Evolutionary conservation across 2,113 vertebrate species (phyloP).

Genomic region (Catagonus wagneri): DNA sequence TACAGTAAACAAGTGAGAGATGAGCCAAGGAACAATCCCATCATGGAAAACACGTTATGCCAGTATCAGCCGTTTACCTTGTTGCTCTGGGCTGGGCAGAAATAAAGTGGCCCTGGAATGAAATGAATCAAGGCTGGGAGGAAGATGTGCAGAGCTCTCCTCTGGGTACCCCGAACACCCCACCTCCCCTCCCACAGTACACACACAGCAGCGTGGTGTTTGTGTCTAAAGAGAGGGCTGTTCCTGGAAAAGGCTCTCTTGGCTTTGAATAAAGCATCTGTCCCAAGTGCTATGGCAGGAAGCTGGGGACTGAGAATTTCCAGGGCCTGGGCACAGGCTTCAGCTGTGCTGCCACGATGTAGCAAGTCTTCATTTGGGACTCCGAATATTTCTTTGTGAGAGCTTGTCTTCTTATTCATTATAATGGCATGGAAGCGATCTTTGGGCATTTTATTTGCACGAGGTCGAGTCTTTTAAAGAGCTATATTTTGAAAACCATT

Average conservation of each 20-base stretch:
- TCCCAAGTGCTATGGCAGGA: not conserved
- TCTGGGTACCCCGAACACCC: fast-evolving
- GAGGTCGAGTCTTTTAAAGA: conserved; percentile 29
- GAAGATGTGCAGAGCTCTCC: not conserved
- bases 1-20: not conserved
- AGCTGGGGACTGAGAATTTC: not conserved
- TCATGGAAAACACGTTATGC: not conserved
- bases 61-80: not conserved
- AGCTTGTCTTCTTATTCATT: conserved; percentile 29
- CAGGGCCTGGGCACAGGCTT: not conserved
- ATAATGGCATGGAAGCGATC: not conserved
- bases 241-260: not conserved
- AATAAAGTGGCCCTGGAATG: not conserved
- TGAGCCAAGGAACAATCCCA: not conserved
- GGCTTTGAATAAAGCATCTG: not conserved
- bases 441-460: not conserved
- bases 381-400: not conserved
- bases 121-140: not conserved
- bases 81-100: not conserved
- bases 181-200: not conserved
- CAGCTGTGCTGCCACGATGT: not conserved
- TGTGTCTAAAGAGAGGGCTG: not conserved
- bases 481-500: conserved; percentile 37
- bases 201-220: not conserved
- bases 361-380: not conserved